These are phyloP conservation scores for Ornithoptera alexandrae DNA, from an alignment of 2,888 invertebrate species.

Conservation along the genomic window DNA sequence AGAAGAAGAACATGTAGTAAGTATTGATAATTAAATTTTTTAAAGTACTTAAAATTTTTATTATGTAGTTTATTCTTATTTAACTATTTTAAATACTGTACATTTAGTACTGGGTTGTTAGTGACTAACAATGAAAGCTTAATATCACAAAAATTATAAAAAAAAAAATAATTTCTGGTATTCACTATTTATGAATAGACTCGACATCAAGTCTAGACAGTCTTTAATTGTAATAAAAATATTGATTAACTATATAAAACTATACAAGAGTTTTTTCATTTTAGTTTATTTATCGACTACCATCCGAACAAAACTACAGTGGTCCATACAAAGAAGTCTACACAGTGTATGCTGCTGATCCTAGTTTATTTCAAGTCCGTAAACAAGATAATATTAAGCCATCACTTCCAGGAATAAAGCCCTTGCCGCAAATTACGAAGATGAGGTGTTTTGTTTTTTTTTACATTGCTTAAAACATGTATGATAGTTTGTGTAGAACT, in stretches of 20 bases:
- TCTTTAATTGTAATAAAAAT: no score
- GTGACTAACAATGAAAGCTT: background rate
- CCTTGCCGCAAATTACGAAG: conserved; percentile 79
- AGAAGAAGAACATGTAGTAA: conserved; percentile 93
- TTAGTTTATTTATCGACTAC: conserved; percentile 89
- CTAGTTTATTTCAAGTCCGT: conserved; percentile 85
- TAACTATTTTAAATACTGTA: background rate
- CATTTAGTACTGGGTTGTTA: background rate
- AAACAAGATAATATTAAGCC: conserved; percentile 59
- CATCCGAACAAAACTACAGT: conserved; percentile 85
- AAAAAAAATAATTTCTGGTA: no score
- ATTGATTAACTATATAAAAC: background rate
- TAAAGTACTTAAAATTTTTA: background rate
- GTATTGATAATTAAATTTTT: background rate
- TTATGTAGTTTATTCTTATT: background rate
- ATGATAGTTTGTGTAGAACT: no score
- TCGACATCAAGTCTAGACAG: no score
- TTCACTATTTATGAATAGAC: no score
- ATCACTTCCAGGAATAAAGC: conserved; percentile 69
- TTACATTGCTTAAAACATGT: background rate
- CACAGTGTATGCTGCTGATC: conserved; percentile 91
- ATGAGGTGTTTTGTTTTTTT: conserved; percentile 71
- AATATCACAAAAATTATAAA: no score
- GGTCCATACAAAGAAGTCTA: conserved; percentile 86
- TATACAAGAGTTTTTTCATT: conserved; percentile 31